These are phyloP conservation scores for Amazona vittata DNA, from an alignment of 2,113 vertebrate genomes.

Conservation along the genomic window DNA sequence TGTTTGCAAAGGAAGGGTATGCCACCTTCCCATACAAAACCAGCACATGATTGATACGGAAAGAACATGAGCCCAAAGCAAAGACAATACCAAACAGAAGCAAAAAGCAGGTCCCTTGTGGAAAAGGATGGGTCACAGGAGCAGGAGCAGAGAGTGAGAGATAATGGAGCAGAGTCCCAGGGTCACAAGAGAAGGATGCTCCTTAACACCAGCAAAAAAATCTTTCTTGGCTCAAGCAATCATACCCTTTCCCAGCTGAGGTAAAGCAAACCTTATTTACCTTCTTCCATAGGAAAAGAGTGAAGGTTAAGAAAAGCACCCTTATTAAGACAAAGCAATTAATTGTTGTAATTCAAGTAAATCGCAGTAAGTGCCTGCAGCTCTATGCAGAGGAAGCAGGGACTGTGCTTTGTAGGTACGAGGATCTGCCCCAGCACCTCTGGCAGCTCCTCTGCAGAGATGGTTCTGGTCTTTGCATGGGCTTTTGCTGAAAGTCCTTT, in stretches of 20 bases:
- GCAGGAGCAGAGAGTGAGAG: not conserved
- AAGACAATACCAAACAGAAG: not conserved
- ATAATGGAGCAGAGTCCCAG: not conserved
- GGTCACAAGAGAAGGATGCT: not conserved
- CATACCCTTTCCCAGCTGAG: not conserved
- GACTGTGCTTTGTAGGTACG: not conserved
- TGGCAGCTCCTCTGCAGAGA: not conserved
- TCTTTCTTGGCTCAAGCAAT: not conserved
- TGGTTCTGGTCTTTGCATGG: not conserved
- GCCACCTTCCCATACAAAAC: not conserved
- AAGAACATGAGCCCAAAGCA: not conserved
- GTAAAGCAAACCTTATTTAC: not conserved
- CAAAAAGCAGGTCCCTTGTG: not conserved
- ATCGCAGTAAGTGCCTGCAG: not conserved
- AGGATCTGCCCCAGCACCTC: not conserved
- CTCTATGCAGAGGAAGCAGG: not conserved
- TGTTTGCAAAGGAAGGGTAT: not conserved
- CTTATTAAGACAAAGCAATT: constrained; percentile 19
- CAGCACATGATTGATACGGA: not conserved
- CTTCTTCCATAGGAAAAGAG: not conserved
- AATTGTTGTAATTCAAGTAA: constrained; percentile 11
- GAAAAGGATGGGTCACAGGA: not conserved
- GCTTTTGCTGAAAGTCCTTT: not conserved
- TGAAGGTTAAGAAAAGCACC: not conserved
- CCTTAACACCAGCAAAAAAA: not conserved